These are phyloP conservation scores for Euphydryas editha DNA, from an alignment of 2,888 invertebrate species.

Conservation along the genomic window DNA sequence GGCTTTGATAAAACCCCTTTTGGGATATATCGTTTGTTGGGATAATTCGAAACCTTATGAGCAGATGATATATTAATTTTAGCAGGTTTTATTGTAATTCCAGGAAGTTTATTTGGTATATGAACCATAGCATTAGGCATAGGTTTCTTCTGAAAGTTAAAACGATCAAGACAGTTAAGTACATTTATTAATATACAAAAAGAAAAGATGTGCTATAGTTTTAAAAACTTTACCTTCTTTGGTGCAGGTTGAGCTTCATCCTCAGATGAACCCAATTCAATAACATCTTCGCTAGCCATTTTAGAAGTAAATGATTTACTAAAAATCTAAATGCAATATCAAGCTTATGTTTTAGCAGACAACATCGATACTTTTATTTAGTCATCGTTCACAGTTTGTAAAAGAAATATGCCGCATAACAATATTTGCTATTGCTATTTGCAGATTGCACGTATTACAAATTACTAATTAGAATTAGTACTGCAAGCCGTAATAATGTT, in stretches of 20 bases:
- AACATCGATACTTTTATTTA: neutral
- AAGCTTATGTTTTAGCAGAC: neutral
- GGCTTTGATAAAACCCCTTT: slow-evolving; percentile 39
- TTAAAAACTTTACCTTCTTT: slow-evolving; percentile 61
- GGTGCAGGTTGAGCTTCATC: slow-evolving; percentile 70
- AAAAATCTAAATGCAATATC: neutral
- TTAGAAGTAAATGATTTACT: slow-evolving; percentile 23
- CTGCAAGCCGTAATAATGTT: too few relatives aligned
- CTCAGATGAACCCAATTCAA: slow-evolving; percentile 77
- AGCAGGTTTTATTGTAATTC: slow-evolving; percentile 60
- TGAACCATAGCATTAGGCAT: slow-evolving; percentile 72
- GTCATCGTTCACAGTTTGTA: neutral
- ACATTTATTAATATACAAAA: neutral
- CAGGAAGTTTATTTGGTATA: slow-evolving; percentile 63
- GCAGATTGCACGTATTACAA: neutral
- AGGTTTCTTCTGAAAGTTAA: slow-evolving; percentile 61
- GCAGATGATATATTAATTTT: slow-evolving; percentile 36
- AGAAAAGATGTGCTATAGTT: too few relatives aligned
- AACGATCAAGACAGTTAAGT: neutral
- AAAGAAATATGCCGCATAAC: neutral
- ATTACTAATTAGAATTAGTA: too few relatives aligned
- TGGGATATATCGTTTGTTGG: neutral
- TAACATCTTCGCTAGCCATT: slow-evolving; percentile 74
- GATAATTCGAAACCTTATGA: neutral
- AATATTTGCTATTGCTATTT: neutral